Base-by-base conservation (phyloP, 2,888 invertebrate species). In the Brachynemurus nebulosus region DNA sequence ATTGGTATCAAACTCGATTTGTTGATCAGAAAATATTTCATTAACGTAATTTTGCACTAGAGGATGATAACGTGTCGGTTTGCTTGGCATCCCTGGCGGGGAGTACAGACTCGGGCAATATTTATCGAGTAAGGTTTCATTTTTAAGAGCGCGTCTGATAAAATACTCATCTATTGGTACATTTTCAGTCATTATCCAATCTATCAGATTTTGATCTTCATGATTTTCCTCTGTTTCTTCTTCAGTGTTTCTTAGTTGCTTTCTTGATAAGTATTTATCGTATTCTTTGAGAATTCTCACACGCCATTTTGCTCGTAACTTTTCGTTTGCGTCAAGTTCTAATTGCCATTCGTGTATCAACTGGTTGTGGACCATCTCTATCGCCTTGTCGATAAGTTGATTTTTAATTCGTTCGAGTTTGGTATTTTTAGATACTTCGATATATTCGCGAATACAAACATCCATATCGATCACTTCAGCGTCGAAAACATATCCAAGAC, bases 401-500 rank as follows among this genome's bases (percentile, higher is more conserved):
- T 51, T 44, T 11, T 54, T 48, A 42, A 55, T 47, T 17, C 49
- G 50, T 8, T 56, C 53, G 8, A 51, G 46, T 9, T 52, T 51
- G 44, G 59, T 56, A 3, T 50, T 47, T 34, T 53, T 48, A 40
- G 53, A 55, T 39, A 54, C 47, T 34, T 52, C 48, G 30, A 53
- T 41, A 44, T 50, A 46, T 7, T 48, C 47, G 19, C 49, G 47
- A 25, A 57, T 48, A 35, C 63, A 46, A 44, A 63, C 54, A 3
- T 49, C 47, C 44, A 64, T 68, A 51, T 62, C 57, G 37, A 74
- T 60, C 27, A 76, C 59, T 23, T 62, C 60, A 1, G 67, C 64
- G 48, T 70, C 64, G 50, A 74, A 70, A 42, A 71, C 48, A 57
- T 69, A 69, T 1, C 70, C 69, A 11, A 80, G 59, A 51, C 72